phyloP scores from a whole-genome alignment of 1,140 invertebrate genomes.

The Bradynema listronoti region DNA sequence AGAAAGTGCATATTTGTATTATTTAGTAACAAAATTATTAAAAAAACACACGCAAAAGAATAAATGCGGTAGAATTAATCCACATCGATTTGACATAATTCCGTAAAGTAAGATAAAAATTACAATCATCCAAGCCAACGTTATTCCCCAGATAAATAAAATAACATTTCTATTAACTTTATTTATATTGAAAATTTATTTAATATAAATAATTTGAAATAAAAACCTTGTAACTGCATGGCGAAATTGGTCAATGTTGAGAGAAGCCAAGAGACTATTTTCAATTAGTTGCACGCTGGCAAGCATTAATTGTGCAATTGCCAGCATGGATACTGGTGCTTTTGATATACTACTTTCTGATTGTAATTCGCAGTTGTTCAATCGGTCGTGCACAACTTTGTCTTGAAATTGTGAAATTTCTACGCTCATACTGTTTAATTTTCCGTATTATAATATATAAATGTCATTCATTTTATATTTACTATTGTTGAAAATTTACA shows the following conservation, averaged over 20 bases:
- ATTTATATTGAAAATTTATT: neutral
- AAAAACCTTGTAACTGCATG: conserved; percentile 24
- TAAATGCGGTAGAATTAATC: conserved; percentile 11
- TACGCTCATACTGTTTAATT: neutral
- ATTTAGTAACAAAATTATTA: too few species aligned
- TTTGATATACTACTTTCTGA: conserved; percentile 4
- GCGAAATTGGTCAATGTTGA: conserved; percentile 10
- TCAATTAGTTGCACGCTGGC: conserved; percentile 16
- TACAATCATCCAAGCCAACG: conserved; percentile 3
- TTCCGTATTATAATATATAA: neutral
- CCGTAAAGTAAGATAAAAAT: conserved; percentile 13
- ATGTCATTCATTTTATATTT: neutral
- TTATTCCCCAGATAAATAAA: conserved; percentile 1
- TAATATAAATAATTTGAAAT: conserved; percentile 5
- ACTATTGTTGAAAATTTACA: neutral
- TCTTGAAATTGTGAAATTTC: neutral
- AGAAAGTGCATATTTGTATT: too few species aligned
- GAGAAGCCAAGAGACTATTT: conserved; percentile 23
- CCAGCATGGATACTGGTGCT: conserved; percentile 11
- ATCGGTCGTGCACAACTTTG: neutral
- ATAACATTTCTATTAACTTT: neutral
- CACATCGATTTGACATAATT: conserved; percentile 15
- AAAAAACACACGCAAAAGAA: conserved; percentile 20
- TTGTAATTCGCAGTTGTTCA: neutral
- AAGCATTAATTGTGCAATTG: conserved; percentile 27